Base-by-base conservation (phyloP, 2,888 invertebrate genomes). In the Limnephilus marmoratus region DNA sequence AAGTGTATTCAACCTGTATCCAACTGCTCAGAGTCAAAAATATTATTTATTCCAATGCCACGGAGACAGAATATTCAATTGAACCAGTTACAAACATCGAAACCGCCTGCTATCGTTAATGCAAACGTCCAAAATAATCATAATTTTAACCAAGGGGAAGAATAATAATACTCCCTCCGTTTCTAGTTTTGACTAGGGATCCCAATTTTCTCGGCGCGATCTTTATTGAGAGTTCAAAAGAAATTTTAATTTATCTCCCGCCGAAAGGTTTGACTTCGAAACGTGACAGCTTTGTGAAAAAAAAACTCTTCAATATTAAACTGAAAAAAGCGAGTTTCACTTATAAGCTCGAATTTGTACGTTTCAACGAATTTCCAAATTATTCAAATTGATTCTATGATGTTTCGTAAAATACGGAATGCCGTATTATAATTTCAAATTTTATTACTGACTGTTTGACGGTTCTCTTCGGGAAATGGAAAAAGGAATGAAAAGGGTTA, bases 331-430 rank as follows among this genome's bases (percentile, higher is more conserved):
- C 29, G 82, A 82, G 82, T 82, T 82, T 82, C 82, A 68, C 68
- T 68, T 68, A 82, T 82, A 82, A 82, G 82, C 82, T 34, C 15
- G 82, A 82, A 82, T 82, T 82, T 82, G 82, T 82, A 34, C 82
- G 82, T 82, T 82, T 82, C 82, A 34, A 31, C 82, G 11, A 82
- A 82, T 82, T 68, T 82, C 82, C 5, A 82, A 82, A 82, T 15
- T 82, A 82, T 82, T 82, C 82, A 82, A 82, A 82, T 82, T 82
- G 82, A 82, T 82, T 82, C 82, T 34, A 82, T 82, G 82, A 82
- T 82, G 82, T 82, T 82, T 31, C 82, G 82, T 82, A 34, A 82
- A 82, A 82, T 82, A 82, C 34, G 82, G 82, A 82, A 82, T 82
- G 29, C 82, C 29, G 82, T 82, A 82, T 82, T 82, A 82, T 82